Conservation (phyloP, 1,140 invertebrate genomes). For the Lepeophtheirus salmonis region DNA sequence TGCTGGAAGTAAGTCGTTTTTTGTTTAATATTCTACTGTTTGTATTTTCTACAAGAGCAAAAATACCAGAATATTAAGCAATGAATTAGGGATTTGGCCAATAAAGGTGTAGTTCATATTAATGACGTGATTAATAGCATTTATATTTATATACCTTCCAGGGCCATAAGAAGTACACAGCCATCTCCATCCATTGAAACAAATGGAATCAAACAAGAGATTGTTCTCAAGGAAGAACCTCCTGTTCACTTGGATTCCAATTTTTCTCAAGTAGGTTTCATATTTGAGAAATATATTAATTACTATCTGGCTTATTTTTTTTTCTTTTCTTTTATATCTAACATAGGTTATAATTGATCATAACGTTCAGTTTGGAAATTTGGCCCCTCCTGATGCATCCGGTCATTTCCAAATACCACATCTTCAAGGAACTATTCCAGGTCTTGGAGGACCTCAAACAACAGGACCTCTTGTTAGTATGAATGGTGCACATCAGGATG, state of each 20-base stretch:
- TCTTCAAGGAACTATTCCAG: neutral
- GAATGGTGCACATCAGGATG: neutral
- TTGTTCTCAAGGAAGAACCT: neutral
- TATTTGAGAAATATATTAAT: too few species aligned
- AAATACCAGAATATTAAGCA: too few species aligned
- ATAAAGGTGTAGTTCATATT: too few species aligned
- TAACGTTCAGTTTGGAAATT: neutral
- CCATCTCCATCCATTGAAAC: neutral
- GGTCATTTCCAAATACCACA: neutral
- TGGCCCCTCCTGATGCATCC: neutral
- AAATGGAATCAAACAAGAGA: neutral
- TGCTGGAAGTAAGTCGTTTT: too few species aligned
- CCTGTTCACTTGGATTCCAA: neutral
- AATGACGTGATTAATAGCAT: neutral
- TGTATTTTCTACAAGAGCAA: too few species aligned
- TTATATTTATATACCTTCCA: neutral
- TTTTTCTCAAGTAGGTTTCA: neutral
- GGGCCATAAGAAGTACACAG: neutral
- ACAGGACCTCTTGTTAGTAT: neutral
- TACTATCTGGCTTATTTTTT: neutral
- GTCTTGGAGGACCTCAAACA: neutral
- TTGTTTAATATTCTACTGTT: too few species aligned
- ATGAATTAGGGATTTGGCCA: too few species aligned
- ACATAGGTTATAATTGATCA: neutral
- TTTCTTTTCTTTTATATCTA: neutral